Evolutionary conservation across 2,797 vertebrate genomes (phyloP), one percentile per base, ranked within the genome.

Genomic region (Gymnopithys bicolor): DNA sequence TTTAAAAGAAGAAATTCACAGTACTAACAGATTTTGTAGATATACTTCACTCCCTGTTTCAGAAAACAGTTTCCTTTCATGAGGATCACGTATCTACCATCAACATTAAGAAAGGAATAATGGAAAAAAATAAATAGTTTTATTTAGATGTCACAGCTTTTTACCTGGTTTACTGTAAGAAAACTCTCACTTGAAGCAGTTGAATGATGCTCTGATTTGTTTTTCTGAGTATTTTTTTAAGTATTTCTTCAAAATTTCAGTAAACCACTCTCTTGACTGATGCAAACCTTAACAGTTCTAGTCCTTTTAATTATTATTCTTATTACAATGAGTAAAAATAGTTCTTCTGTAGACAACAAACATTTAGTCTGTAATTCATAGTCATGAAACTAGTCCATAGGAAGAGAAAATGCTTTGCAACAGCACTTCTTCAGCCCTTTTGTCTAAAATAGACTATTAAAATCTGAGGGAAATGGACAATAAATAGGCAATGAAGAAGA

Each of bases 191-290:
- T 10, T 63, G 45, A 89, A 91, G 9, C 1, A 32, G 19, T 7
- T 58, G 19, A 77, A 63, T 27, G 4, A 30, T 55, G 4, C 0
- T 35, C 10, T 53, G 3, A 9, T n/a, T 33, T 71, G 37, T 48
- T 53, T n/a, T 52, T 53, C 10, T 64, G 10, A 1, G 51, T n/a
- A 58, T 78, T 84, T 49, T 4, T 4, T 55, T 8, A 71, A 30
- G 1, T 23, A 32, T 77, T 69, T 63, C 30, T 82, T 55, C 48
- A 69, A 66, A 84, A 74, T 3, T 9, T 55, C 28, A 51, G 6
- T 0, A 0, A 82, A n/a, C 5, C 5, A 39, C 6, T 43, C 5
- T 51, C 10, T 67, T 63, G 19, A 76, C 24, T 64, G 2, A 17
- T 73, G 35, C 23, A 73, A 62, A 62, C 17, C 13, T 71, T 43